phyloP scores from a whole-genome alignment of 2,888 invertebrate genomes.

The Digitonthophagus gazella region DNA sequence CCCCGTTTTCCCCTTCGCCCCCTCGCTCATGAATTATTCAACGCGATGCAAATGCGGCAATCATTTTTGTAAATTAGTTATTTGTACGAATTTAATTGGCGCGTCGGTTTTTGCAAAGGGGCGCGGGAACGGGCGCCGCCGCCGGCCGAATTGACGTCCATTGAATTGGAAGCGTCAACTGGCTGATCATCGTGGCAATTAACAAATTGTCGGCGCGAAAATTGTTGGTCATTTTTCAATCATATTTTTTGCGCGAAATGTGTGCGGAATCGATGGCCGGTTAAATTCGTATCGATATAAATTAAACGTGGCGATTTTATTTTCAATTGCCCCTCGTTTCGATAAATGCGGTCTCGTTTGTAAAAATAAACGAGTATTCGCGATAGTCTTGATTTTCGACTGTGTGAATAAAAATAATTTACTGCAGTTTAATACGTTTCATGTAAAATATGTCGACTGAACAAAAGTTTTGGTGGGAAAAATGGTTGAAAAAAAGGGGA shows the following conservation, averaged over 20 bases:
- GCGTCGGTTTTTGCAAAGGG: not conserved
- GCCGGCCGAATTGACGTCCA: not conserved
- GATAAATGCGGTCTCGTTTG: not conserved
- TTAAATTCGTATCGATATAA: not conserved
- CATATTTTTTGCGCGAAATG: not conserved
- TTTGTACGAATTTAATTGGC: conserved; percentile 26
- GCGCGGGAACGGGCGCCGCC: not conserved
- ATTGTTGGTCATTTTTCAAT: not conserved
- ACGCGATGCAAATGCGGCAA: conserved; percentile 23
- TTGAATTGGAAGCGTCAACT: not conserved
- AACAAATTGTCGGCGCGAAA: not conserved
- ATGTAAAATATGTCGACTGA: too few relatives aligned
- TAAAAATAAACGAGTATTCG: not conserved
- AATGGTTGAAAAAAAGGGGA: too few relatives aligned
- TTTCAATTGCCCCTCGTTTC: not conserved
- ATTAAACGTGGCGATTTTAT: not conserved
- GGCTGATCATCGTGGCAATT: not conserved
- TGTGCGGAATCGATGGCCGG: not conserved
- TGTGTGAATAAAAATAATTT: too few relatives aligned
- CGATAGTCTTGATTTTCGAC: not conserved
- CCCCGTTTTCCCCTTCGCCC: not conserved
- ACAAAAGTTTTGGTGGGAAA: too few relatives aligned
- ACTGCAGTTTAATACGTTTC: too few relatives aligned
- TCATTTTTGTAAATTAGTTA: conserved; percentile 27
- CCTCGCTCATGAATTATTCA: conserved; percentile 22